A percentile compares a stretch with the other conserved stretches of the same genome.
phyloP scores from a whole-genome alignment of 2,888 invertebrate genomes.

The Hetaerina titia region DNA sequence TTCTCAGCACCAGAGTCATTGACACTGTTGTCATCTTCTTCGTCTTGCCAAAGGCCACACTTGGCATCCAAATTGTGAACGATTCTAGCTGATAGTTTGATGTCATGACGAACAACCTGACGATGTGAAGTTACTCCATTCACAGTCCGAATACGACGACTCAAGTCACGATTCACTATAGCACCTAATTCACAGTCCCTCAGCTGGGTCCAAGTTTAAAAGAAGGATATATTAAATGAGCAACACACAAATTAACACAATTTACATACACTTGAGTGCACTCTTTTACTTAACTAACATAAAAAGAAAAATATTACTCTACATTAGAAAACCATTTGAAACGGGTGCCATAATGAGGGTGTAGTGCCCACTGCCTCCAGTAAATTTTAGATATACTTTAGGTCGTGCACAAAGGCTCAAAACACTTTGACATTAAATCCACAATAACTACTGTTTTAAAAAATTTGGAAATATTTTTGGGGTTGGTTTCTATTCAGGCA shows the following conservation, averaged over 20 bases:
- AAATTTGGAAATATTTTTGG: too few species aligned
- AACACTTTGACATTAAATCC: too few species aligned
- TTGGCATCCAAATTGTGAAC: slow-evolving; percentile 94
- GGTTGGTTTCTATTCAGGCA: too few species aligned
- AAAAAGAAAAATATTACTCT: not conserved
- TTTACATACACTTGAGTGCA: too few species aligned
- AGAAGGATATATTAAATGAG: not conserved
- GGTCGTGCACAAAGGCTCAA: too few species aligned
- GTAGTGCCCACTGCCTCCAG: not conserved
- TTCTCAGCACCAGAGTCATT: slow-evolving; percentile 7
- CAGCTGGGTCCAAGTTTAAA: slow-evolving; percentile 80
- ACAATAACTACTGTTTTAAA: too few species aligned
- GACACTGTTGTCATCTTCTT: slow-evolving; percentile 75
- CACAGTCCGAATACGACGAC: slow-evolving; percentile 94
- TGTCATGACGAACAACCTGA: slow-evolving; percentile 92
- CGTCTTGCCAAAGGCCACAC: slow-evolving; percentile 86
- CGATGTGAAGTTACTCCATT: slow-evolving; percentile 95
- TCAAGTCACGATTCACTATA: slow-evolving; percentile 97
- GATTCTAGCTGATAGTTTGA: slow-evolving; percentile 94
- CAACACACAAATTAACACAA: not conserved
- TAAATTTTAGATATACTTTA: not conserved
- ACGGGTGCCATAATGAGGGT: not conserved
- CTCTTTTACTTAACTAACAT: too few species aligned
- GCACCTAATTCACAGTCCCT: slow-evolving; percentile 95
- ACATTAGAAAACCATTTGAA: not conserved